These are phyloP conservation scores for Arion vulgaris DNA, from an alignment of 1,140 invertebrate species.

Conservation along the genomic window DNA sequence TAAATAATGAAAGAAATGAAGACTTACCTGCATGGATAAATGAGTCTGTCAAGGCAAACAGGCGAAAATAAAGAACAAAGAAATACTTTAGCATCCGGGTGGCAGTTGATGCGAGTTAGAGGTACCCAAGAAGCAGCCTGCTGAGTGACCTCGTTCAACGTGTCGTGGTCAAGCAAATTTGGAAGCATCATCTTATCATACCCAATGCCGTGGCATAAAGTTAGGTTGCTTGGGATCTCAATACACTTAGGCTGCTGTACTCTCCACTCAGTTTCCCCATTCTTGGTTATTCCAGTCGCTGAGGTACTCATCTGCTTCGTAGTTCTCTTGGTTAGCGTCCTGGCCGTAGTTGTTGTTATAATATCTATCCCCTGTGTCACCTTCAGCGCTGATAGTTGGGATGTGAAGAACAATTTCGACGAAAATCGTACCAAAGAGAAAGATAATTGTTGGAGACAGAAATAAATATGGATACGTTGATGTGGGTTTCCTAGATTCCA, in stretches of 20 bases:
- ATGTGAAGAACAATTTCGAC: neutral
- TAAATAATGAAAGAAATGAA: too few relatives aligned
- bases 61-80: constrained; percentile 83
- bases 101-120: constrained; percentile 79
- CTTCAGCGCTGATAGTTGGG: neutral
- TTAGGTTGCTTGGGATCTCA: constrained; percentile 79
- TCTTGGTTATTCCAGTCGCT: constrained; percentile 44
- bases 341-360: constrained; percentile 11
- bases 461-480: neutral
- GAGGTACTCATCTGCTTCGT: constrained; percentile 11
- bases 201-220: constrained; percentile 79
- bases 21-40: constrained; percentile 74
- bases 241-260: constrained; percentile 77
- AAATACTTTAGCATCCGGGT: constrained; percentile 81
- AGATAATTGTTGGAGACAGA: neutral
- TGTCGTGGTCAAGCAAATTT: constrained; percentile 82
- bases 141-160: constrained; percentile 77
- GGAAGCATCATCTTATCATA: constrained; percentile 81
- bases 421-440: neutral
- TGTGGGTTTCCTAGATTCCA: neutral
- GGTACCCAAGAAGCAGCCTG: constrained; percentile 80
- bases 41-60: constrained; percentile 76
- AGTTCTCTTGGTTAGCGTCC: neutral
- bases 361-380: constrained; percentile 8
- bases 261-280: constrained; percentile 55